Conservation (phyloP, 1,140 invertebrate species). For the Pteromalus puparum region DNA sequence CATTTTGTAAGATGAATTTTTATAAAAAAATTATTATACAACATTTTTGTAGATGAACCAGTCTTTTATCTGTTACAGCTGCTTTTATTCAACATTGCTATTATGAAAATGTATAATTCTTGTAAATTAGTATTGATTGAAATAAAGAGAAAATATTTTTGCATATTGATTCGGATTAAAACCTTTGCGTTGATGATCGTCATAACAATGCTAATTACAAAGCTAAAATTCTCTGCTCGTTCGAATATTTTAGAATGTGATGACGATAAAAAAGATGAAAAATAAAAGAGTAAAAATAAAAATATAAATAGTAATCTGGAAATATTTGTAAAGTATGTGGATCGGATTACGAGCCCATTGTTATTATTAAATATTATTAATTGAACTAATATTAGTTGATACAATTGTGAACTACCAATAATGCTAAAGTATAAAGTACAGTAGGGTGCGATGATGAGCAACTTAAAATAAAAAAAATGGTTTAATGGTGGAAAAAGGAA, state of each 20-base stretch:
- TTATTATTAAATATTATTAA: conserved; percentile 64
- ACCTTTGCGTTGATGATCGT: conserved; percentile 40
- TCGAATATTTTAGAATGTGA: conserved; percentile 50
- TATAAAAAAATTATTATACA: too few species aligned
- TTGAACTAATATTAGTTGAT: conserved; percentile 62
- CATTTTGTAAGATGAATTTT: not conserved
- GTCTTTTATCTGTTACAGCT: not conserved
- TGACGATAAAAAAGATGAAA: conserved; percentile 44
- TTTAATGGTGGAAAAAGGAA: conserved; percentile 48
- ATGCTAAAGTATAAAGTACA: conserved; percentile 50
- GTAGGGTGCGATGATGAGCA: conserved; percentile 51
- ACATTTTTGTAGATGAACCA: too few species aligned
- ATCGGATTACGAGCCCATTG: conserved; percentile 60
- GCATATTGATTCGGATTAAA: conserved; percentile 29
- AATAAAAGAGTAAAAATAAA: conserved; percentile 45
- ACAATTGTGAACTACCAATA: conserved; percentile 58
- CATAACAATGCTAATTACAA: conserved; percentile 33
- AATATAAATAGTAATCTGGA: conserved; percentile 54
- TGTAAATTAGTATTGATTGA: conserved; percentile 10
- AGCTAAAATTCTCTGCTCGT: conserved; percentile 48
- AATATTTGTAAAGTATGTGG: conserved; percentile 56
- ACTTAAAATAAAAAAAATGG: conserved; percentile 52
- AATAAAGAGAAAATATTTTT: conserved; percentile 34
- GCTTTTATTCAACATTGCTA: not conserved
- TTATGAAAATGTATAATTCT: not conserved